phyloP scores from a whole-genome alignment of 2,888 invertebrate species.

The Synergus japonicus region DNA sequence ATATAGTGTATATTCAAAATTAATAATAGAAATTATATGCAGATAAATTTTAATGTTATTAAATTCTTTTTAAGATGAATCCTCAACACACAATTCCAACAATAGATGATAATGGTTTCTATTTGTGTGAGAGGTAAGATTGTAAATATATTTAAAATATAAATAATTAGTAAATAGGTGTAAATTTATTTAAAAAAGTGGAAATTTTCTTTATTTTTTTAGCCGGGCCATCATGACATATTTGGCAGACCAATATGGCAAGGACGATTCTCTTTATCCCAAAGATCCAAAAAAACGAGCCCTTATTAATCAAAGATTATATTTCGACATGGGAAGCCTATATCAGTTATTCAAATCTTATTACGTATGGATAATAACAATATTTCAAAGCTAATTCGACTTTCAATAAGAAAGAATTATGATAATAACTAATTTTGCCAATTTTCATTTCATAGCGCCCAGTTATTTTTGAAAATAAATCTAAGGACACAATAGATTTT shows the following conservation, averaged over 20 bases:
- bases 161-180: too few relatives aligned
- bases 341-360: slow-evolving; percentile 79
- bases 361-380: slow-evolving; percentile 79
- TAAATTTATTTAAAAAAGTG: too few relatives aligned
- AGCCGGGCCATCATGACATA: slow-evolving; percentile 85
- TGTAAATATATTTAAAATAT: background rate
- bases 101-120: slow-evolving; percentile 85
- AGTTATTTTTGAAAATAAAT: slow-evolving; percentile 72
- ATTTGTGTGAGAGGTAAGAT: slow-evolving; percentile 83
- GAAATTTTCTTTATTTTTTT: slow-evolving; percentile 57
- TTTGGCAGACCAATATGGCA: slow-evolving; percentile 83
- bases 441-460: slow-evolving; percentile 72
- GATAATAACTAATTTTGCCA: background rate
- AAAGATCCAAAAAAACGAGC: slow-evolving; percentile 82
- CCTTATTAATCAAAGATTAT: slow-evolving; percentile 81
- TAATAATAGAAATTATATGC: slow-evolving; percentile 72
- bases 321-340: slow-evolving; percentile 82
- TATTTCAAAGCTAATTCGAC: too few relatives aligned
- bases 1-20: background rate
- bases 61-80: slow-evolving; percentile 80
- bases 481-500: slow-evolving; percentile 82
- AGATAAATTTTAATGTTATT: background rate
- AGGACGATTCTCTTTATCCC: slow-evolving; percentile 83
- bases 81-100: slow-evolving; percentile 87
- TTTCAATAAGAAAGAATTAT: too few relatives aligned